Evolutionary conservation across 1,140 invertebrate species (phyloP).

Genomic region (Trichonephila clavipes): DNA sequence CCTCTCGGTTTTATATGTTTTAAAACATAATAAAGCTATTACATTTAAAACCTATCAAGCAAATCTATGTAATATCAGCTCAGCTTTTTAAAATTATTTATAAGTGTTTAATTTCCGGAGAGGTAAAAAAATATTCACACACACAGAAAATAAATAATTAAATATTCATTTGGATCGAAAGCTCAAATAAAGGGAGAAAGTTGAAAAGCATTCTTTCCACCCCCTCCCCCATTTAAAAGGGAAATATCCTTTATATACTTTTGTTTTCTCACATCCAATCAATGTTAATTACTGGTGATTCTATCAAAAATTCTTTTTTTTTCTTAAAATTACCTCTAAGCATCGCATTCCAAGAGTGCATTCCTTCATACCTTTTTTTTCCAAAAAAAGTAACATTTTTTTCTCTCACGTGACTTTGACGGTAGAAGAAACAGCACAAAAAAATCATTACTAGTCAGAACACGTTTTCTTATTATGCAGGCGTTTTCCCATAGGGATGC

Average conservation of each 20-base stretch:
- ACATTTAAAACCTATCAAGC: too few relatives aligned
- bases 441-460: not conserved
- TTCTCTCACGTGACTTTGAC: not conserved
- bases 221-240: too few relatives aligned
- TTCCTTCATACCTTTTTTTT: not conserved
- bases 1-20: too few relatives aligned
- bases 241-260: not conserved
- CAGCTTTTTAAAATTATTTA: too few relatives aligned
- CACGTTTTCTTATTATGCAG: conserved; percentile 57
- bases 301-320: not conserved
- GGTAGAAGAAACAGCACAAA: not conserved
- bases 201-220: too few relatives aligned
- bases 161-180: too few relatives aligned
- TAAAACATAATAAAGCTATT: too few relatives aligned
- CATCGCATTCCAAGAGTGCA: not conserved
- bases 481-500: not conserved
- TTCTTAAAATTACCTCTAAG: not conserved
- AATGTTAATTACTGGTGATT: not conserved
- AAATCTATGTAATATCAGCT: too few relatives aligned
- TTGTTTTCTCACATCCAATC: not conserved
- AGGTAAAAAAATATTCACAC: too few relatives aligned
- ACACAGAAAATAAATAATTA: too few relatives aligned
- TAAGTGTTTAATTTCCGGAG: too few relatives aligned
- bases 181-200: too few relatives aligned
- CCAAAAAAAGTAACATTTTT: not conserved